These are phyloP conservation scores for Ophioninae sp. DNA, from an alignment of 2,888 invertebrate species.

Conservation along the genomic window DNA sequence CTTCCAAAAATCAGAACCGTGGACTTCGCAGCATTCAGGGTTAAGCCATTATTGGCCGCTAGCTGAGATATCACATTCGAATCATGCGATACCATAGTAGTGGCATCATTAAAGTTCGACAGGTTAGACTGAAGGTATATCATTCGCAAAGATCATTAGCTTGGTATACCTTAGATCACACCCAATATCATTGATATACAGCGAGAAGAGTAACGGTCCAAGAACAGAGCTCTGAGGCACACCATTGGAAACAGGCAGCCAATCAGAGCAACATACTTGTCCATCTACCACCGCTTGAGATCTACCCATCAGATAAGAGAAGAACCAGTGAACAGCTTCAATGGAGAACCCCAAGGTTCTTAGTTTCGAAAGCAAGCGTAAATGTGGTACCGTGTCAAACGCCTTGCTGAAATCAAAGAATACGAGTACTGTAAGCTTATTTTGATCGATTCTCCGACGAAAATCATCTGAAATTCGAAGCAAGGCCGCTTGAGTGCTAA, in stretches of 20 bases:
- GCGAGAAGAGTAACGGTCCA: background rate
- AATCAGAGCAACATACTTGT: background rate
- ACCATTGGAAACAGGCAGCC: background rate
- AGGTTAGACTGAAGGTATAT: background rate
- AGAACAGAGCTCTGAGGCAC: slow-evolving; percentile 20
- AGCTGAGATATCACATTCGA: too few species aligned
- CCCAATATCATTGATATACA: slow-evolving; percentile 16
- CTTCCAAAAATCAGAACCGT: too few species aligned
- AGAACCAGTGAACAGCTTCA: background rate
- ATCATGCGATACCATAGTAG: too few species aligned
- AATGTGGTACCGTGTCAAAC: background rate
- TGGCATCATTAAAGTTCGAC: too few species aligned
- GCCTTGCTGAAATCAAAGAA: slow-evolving; percentile 1
- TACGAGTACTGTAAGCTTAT: background rate
- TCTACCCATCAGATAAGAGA: background rate
- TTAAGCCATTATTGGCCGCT: too few species aligned
- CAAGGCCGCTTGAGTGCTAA: slow-evolving; percentile 3
- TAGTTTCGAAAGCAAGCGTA: background rate
- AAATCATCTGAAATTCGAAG: background rate
- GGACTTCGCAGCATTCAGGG: too few species aligned
- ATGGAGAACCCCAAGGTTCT: background rate
- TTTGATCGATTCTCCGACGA: background rate
- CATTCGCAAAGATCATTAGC: slow-evolving; percentile 1
- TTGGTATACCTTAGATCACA: background rate
- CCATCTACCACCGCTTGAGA: background rate